Conservation (phyloP, 2,797 vertebrate genomes). For the Paramormyrops hopkinsi region DNA sequence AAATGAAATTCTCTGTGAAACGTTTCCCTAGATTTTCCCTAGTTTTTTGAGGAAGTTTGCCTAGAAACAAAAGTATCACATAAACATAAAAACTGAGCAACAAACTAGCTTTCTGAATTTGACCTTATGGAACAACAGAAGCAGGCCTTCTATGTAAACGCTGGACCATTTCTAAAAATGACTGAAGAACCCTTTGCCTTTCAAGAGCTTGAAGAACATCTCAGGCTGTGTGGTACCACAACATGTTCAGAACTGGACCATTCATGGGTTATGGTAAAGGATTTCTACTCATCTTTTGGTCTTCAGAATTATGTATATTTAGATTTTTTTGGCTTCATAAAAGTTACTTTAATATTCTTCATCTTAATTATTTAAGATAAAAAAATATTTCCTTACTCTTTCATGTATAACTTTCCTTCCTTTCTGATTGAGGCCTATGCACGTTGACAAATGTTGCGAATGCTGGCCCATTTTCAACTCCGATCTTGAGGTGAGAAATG, state of each 20-base stretch:
- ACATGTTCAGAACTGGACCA: constrained; percentile 55
- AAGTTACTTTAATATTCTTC: neutral
- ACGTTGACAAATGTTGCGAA: constrained; percentile 36
- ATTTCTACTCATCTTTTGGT: neutral
- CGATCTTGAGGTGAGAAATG: constrained; percentile 52
- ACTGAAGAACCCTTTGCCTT: neutral
- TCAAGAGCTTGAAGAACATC: constrained; percentile 44
- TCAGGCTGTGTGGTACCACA: constrained; percentile 49
- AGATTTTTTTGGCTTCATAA: neutral
- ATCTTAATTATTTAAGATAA: neutral
- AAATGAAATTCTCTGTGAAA: neutral
- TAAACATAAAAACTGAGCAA: neutral
- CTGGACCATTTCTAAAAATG: neutral
- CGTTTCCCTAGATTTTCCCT: neutral
- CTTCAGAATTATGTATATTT: neutral
- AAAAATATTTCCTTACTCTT: neutral
- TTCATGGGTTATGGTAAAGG: constrained; percentile 66
- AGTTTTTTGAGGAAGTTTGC: neutral
- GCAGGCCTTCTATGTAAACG: neutral
- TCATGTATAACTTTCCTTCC: neutral
- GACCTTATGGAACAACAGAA: neutral
- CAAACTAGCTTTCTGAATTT: neutral
- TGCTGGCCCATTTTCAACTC: constrained; percentile 62
- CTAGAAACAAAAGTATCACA: neutral
- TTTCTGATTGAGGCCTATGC: constrained; percentile 46